A percentile compares a stretch with the other conserved stretches of the same genome.
Conservation (phyloP, 2,888 invertebrate genomes). For the Neria commutata region DNA sequence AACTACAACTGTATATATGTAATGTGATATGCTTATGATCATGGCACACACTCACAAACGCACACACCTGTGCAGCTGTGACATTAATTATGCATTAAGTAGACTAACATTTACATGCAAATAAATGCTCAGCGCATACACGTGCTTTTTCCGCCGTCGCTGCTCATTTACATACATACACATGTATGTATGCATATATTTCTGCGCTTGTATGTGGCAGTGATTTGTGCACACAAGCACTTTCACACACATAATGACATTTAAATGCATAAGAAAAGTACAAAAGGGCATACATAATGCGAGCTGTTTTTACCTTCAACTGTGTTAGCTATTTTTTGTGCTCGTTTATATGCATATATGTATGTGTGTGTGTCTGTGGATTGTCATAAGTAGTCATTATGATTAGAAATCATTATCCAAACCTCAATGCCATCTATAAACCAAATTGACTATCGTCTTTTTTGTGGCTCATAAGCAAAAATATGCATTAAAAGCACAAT, state of each 20-base stretch:
- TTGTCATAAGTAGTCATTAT: too few relatives aligned
- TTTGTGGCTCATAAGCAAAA: too few relatives aligned
- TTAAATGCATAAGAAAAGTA: too few relatives aligned
- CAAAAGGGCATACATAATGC: too few relatives aligned
- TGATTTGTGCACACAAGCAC: slow-evolving; percentile 2
- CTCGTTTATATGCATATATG: background rate
- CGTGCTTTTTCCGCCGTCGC: too few relatives aligned
- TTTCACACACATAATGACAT: background rate
- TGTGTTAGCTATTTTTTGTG: too few relatives aligned
- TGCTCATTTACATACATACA: slow-evolving; percentile 29
- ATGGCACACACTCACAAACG: background rate
- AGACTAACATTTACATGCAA: background rate
- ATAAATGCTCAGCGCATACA: too few relatives aligned
- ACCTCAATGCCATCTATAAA: too few relatives aligned
- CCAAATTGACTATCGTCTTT: too few relatives aligned
- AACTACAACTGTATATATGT: slow-evolving; percentile 14
- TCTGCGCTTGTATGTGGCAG: background rate
- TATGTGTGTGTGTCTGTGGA: background rate
- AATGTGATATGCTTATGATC: background rate
- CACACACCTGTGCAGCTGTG: background rate
- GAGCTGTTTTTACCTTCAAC: too few relatives aligned
- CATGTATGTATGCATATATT: slow-evolving; percentile 12
- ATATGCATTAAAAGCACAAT: too few relatives aligned
- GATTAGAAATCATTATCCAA: too few relatives aligned
- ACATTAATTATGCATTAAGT: background rate